Evolutionary conservation across 2,888 invertebrate genomes (phyloP), one percentile per base, ranked within the genome.

Genomic region (Brenthis hecate): DNA sequence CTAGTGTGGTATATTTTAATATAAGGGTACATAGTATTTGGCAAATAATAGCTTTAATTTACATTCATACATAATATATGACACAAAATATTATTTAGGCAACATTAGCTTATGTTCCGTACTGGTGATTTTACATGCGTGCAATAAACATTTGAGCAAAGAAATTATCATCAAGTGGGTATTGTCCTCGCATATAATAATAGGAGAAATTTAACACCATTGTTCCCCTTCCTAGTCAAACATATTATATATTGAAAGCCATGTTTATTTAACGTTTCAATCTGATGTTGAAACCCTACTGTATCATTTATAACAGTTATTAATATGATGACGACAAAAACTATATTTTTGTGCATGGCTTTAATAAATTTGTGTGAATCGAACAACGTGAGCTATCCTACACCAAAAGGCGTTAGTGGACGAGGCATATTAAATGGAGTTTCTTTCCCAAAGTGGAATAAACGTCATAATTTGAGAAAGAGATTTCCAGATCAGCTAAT

Each of bases 141-240:
- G 78, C 74, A 75, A 74, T 78, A 80, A 78, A 78, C 76, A 74
- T 74, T 72, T 48, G 73, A 69, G 72, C 74, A 80, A 76, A 82
- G 79, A 79, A 80, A 81, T 83, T 78, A 82, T 77, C 78, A 75
- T 77, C 74, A 78, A 81, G 76, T 78, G 78, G 69, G 76, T 75
- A 85, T 86, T 86, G 84, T 85, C 79, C 77, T 74, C 76, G 70
- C 75, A 66, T 69, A 74, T 72, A 65, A 82, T 84, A 83, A 83
- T 78, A 76, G 76, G 81, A 78, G 81, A 82, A 82, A 81, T 78
- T 81, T 74, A 75, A 75, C 77, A 73, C 76, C 71, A 84, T 84
- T 85, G 85, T 87, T 80, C 81, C 78, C 81, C 79, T 82, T 81
- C 81, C 82, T 77, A 69, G 68, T 68, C 47, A 19, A 68, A 56